phyloP scores from a whole-genome alignment of 2,888 invertebrate species.

The Pristionchus maxplancki region DNA sequence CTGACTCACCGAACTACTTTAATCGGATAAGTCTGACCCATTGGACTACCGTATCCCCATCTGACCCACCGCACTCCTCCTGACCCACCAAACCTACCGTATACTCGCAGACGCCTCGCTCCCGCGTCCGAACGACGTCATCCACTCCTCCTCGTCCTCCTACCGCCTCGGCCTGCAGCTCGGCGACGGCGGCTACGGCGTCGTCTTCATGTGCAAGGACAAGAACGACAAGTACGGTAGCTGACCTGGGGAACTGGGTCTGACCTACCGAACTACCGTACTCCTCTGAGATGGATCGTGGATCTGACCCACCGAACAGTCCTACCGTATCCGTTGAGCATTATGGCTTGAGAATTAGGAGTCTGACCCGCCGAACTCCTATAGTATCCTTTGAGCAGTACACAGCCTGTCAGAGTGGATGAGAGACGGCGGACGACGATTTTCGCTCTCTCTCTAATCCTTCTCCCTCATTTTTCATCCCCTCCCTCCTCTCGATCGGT shows the following conservation, averaged over 20 bases:
- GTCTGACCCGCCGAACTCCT: not conserved
- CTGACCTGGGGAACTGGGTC: conserved; percentile 1
- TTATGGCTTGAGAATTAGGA: too few species aligned
- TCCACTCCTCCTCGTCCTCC: conserved; percentile 21
- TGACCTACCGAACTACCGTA: not conserved
- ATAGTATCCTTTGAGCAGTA: too few species aligned
- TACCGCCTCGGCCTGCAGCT: conserved; percentile 61
- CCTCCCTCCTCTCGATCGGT: too few species aligned
- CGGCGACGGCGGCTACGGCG: conserved; percentile 70
- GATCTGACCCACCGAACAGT: too few species aligned
- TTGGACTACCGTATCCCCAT: not conserved
- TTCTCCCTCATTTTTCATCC: too few species aligned
- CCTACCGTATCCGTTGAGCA: too few species aligned
- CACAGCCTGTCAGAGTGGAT: too few species aligned
- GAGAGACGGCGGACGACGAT: too few species aligned
- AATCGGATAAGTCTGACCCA: not conserved
- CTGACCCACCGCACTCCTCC: not conserved
- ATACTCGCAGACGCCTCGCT: not conserved
- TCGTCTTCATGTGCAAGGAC: conserved; percentile 58
- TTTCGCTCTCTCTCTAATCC: too few species aligned
- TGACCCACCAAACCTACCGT: too few species aligned
- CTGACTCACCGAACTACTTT: not conserved
- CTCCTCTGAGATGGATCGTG: not conserved
- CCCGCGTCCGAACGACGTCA: not conserved
- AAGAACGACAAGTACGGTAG: conserved; percentile 55